These are phyloP conservation scores for Labeo catla DNA, from an alignment of 2,113 vertebrate species.

Conservation along the genomic window DNA sequence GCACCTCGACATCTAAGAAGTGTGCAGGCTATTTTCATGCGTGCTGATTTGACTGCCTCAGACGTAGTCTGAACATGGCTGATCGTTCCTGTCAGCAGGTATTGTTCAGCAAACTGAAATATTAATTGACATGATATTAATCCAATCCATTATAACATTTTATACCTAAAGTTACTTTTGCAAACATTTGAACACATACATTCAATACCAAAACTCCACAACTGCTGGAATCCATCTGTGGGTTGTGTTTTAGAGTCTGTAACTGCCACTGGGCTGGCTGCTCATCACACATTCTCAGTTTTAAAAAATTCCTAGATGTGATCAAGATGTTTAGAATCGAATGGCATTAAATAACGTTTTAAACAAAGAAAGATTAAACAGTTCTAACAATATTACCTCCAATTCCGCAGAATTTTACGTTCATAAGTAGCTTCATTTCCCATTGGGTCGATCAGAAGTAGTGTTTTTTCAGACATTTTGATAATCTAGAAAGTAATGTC, in stretches of 20 bases:
- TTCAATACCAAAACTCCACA: conserved; percentile 26
- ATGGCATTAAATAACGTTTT: neutral
- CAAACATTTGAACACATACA: conserved; percentile 2
- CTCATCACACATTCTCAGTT: neutral
- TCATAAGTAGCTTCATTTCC: conserved; percentile 39
- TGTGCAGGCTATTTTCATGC: neutral
- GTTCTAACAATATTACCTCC: neutral
- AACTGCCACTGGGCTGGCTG: neutral
- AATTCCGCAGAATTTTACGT: conserved; percentile 2
- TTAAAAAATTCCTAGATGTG: neutral
- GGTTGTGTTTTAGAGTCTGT: neutral
- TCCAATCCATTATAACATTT: conserved; percentile 2
- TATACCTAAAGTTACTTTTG: neutral
- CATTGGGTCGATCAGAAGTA: conserved; percentile 27
- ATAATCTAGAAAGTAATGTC: conserved; percentile 27
- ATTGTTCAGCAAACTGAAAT: neutral
- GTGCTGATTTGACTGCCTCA: too few relatives aligned
- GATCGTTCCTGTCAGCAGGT: neutral
- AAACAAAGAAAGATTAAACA: neutral
- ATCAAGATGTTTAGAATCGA: neutral
- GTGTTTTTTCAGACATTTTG: conserved; percentile 6
- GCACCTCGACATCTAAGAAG: neutral
- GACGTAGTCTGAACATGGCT: neutral
- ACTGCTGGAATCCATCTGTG: conserved; percentile 26
- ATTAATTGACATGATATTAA: conserved; percentile 3